phyloP scores from a whole-genome alignment of 2,113 vertebrate species.

The Thamnaconus septentrionalis region DNA sequence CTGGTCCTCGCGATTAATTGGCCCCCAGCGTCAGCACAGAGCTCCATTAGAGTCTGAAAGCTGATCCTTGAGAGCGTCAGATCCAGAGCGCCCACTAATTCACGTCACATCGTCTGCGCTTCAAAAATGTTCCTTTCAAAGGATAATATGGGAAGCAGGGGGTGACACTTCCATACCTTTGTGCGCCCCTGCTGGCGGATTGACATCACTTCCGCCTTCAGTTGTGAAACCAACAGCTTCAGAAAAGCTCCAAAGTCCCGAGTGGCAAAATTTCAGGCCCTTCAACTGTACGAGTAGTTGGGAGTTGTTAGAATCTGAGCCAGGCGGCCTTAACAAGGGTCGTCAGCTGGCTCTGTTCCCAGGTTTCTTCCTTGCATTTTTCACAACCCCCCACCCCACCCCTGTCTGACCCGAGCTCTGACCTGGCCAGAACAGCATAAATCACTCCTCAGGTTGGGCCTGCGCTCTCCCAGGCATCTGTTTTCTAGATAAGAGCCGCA shows the following conservation, averaged over 20 bases:
- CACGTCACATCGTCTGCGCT: slow-evolving; percentile 19
- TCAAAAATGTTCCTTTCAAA: slow-evolving; percentile 8
- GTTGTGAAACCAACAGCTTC: too few species aligned
- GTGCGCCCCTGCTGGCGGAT: too few species aligned
- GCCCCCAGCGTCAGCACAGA: slow-evolving; percentile 42
- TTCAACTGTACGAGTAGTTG: slow-evolving; percentile 9
- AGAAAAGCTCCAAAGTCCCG: too few species aligned
- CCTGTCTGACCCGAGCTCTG: slow-evolving; percentile 40
- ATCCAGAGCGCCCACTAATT: slow-evolving; percentile 20
- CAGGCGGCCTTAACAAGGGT: background rate
- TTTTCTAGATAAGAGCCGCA: slow-evolving; percentile 65
- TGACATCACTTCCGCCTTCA: too few species aligned
- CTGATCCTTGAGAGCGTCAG: slow-evolving; percentile 30
- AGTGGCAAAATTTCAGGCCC: background rate
- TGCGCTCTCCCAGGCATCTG: slow-evolving; percentile 62
- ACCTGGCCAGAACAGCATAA: slow-evolving; percentile 44
- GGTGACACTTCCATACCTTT: too few species aligned
- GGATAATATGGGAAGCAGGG: background rate
- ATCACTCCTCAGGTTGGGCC: slow-evolving; percentile 37
- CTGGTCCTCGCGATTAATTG: slow-evolving; percentile 47
- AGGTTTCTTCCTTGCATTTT: background rate
- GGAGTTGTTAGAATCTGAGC: slow-evolving; percentile 19
- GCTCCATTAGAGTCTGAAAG: slow-evolving; percentile 36
- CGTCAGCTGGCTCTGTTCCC: slow-evolving; percentile 24
- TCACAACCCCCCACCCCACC: slow-evolving; percentile 46